Evolutionary conservation across 2,888 invertebrate species (phyloP).

Genomic region (Phorcus lineatus): DNA sequence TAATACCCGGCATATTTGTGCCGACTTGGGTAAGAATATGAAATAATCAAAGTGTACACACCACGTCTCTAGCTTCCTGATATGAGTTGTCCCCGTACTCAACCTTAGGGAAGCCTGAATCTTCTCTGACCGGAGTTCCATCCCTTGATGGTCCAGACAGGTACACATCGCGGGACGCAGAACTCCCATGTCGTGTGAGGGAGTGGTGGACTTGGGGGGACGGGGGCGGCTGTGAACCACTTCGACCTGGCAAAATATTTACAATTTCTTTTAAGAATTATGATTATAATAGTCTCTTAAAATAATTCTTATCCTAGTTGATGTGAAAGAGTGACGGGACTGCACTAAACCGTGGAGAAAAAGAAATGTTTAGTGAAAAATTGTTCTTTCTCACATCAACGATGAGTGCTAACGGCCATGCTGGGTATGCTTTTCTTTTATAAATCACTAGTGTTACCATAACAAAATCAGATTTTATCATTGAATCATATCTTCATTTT

Average conservation of each 20-base stretch:
- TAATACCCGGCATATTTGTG: neutral
- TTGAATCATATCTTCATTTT: no score
- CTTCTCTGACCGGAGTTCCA: slow-evolving; percentile 55
- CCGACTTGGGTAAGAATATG: neutral
- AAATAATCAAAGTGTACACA: neutral
- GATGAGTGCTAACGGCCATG: no score
- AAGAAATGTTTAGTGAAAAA: no score
- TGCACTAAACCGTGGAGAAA: no score
- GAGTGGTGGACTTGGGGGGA: slow-evolving; percentile 41
- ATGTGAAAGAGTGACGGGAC: no score
- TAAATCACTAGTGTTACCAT: no score
- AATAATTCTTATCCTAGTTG: no score
- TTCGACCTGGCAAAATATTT: slow-evolving; percentile 16
- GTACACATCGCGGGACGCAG: slow-evolving; percentile 30
- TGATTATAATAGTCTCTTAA: no score
- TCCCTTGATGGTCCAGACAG: slow-evolving; percentile 53
- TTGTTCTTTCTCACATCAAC: no score
- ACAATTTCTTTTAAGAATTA: no score
- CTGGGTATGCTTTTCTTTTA: no score
- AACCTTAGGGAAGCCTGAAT: slow-evolving; percentile 24
- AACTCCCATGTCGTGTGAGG: slow-evolving; percentile 28
- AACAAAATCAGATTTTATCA: no score
- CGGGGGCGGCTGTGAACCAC: slow-evolving; percentile 29
- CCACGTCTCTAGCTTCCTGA: slow-evolving; percentile 33
- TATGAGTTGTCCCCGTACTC: slow-evolving; percentile 14